These are phyloP conservation scores for Lacanobia wlatinum DNA, from an alignment of 2,888 invertebrate species.

Conservation along the genomic window DNA sequence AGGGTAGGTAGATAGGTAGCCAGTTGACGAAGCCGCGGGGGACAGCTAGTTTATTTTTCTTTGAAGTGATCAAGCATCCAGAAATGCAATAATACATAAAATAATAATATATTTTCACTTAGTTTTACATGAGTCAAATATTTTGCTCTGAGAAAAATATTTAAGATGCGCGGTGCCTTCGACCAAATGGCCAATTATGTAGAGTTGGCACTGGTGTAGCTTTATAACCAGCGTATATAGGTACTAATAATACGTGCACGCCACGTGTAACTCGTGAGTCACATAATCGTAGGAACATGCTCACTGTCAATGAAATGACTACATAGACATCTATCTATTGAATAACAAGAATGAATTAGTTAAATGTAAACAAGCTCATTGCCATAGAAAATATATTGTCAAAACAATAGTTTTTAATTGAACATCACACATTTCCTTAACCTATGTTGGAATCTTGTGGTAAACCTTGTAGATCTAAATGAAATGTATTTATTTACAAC, in stretches of 20 bases:
- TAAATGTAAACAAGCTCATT: slow-evolving; percentile 24
- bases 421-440: slow-evolving; percentile 37
- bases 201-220: neutral
- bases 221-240: neutral
- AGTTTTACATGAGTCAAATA: neutral
- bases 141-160: neutral
- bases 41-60: too few relatives aligned
- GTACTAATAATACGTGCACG: slow-evolving; percentile 12
- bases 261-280: slow-evolving; percentile 28
- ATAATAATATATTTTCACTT: too few relatives aligned
- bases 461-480: slow-evolving; percentile 36
- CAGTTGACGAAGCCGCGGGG: too few relatives aligned
- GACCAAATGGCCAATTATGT: neutral
- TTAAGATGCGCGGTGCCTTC: neutral
- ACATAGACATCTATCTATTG: neutral
- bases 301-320: neutral
- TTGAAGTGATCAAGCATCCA: too few relatives aligned
- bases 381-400: slow-evolving; percentile 43
- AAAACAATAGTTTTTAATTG: slow-evolving; percentile 21
- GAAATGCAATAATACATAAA: too few relatives aligned
- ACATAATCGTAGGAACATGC: neutral
- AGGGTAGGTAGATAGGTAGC: too few relatives aligned
- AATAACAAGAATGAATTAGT: neutral
- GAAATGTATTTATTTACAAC: slow-evolving; percentile 50
- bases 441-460: slow-evolving; percentile 23